phyloP scores from a whole-genome alignment of 1,140 invertebrate species.

The Calephelis nemesis region DNA sequence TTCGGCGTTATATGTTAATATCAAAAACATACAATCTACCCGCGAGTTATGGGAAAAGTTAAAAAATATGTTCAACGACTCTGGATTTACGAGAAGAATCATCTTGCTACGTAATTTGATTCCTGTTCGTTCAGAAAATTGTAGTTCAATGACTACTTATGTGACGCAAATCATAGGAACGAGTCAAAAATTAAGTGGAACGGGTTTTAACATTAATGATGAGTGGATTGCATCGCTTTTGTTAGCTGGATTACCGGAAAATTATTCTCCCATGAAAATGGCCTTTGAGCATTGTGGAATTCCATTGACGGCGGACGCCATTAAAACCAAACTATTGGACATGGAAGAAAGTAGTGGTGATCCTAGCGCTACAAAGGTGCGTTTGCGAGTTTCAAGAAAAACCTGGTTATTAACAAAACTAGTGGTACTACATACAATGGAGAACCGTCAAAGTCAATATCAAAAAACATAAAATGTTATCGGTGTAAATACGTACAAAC shows the following conservation, averaged over 20 bases:
- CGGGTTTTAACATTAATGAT: neutral
- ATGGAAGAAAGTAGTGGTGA: constrained; percentile 21
- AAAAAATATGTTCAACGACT: constrained; percentile 3
- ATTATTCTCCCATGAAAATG: neutral
- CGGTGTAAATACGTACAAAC: constrained; percentile 39
- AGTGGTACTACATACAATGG: constrained; percentile 19
- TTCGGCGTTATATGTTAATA: neutral
- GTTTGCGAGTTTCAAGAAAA: constrained; percentile 32
- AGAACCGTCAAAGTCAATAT: constrained; percentile 29
- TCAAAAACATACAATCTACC: neutral
- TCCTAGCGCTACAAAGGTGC: constrained; percentile 22
- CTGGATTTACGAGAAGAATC: constrained; percentile 3
- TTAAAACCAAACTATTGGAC: neutral
- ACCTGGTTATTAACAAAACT: constrained; percentile 20
- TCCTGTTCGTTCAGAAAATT: neutral
- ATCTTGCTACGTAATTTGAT: neutral
- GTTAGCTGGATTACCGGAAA: constrained; percentile 1
- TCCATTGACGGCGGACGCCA: constrained; percentile 2
- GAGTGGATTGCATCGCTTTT: constrained; percentile 6
- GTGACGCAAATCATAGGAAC: neutral
- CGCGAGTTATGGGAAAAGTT: neutral
- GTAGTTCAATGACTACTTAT: neutral
- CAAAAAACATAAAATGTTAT: constrained; percentile 36
- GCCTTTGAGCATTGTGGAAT: neutral
- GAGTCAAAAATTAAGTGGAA: neutral